Evolutionary conservation across 2,888 invertebrate species (phyloP), one percentile per base, ranked within the genome.

Genomic region (Dryococelus australis): DNA sequence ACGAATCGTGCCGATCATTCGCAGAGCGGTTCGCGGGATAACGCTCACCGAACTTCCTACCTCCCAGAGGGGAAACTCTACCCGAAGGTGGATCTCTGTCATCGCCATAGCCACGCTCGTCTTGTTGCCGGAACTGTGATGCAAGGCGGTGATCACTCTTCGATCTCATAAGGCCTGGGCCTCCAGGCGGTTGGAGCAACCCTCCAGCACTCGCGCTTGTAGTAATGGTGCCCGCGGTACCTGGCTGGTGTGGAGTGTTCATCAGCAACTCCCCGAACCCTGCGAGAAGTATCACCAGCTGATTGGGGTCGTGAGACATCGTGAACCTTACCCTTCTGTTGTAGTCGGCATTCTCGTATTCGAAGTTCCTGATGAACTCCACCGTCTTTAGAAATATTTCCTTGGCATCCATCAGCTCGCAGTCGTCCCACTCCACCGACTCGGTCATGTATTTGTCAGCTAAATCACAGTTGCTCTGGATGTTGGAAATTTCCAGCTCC

Each of bases 361-460:
- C 98, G 91, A 98, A 98, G 93, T 98, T 98, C 91, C 97, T 88
- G 90, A 99, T 95, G 92, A 99, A 99, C 91, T 99, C 99, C 85
- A 99, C 97, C 26, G 99, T 99, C 92, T 98, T 98, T 35, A 98
- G 93, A 93, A 99, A 99, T 89, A 98, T 98, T 93, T 98, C 98
- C 93, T 99, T 99, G 88, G 98, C 97, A 91, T 98, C 98, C 94
- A 98, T 97, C 89, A 98, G 94, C 92, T 98, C 98, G 89, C 97
- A 96, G 91, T 98, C 97, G 90, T 98, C 98, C 96, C 98, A 98
- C 91, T 97, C 96, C 80, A 97, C 96, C 89, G 96, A 96, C 90
- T 97, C 97, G 91, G 96, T 97, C 94, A 98, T 97, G 92, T 98
- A 97, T 92, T 98, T 98, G 92, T 99, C 99, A 86, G 98, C 98